phyloP scores from a whole-genome alignment of 2,797 vertebrate genomes.

The Falco concolor region DNA sequence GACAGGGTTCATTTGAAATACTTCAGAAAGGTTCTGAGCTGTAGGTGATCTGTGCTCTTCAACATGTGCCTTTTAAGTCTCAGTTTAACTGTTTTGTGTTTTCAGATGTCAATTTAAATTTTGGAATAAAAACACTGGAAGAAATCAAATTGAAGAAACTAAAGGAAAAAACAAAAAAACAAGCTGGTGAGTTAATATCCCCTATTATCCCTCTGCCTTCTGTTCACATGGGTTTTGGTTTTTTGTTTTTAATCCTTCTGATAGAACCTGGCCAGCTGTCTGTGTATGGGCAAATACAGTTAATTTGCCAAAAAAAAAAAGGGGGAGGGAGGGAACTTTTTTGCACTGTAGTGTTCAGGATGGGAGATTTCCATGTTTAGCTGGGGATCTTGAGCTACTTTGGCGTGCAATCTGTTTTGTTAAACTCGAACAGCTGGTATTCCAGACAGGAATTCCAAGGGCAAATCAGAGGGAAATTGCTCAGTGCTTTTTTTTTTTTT shows the following conservation, averaged over 20 bases:
- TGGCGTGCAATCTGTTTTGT: background rate
- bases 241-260: background rate
- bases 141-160: constrained; percentile 90
- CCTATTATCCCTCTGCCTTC: background rate
- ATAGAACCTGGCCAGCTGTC: background rate
- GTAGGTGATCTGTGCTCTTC: background rate
- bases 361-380: background rate
- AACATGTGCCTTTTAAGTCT: background rate
- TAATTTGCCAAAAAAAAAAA: background rate
- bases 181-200: constrained; percentile 71
- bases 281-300: background rate
- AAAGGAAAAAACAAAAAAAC: constrained; percentile 84
- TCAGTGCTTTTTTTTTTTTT: background rate
- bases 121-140: constrained; percentile 92
- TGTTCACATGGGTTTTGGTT: background rate
- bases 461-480: background rate
- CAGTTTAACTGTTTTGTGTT: background rate
- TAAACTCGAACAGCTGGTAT: background rate
- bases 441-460: background rate
- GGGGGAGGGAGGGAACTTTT: background rate
- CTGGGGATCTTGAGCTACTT: background rate
- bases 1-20: background rate
- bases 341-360: background rate
- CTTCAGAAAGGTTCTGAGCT: background rate
- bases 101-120: constrained; percentile 84